phyloP scores from a whole-genome alignment of 2,888 invertebrate species.

The Xiphydria camelus region DNA sequence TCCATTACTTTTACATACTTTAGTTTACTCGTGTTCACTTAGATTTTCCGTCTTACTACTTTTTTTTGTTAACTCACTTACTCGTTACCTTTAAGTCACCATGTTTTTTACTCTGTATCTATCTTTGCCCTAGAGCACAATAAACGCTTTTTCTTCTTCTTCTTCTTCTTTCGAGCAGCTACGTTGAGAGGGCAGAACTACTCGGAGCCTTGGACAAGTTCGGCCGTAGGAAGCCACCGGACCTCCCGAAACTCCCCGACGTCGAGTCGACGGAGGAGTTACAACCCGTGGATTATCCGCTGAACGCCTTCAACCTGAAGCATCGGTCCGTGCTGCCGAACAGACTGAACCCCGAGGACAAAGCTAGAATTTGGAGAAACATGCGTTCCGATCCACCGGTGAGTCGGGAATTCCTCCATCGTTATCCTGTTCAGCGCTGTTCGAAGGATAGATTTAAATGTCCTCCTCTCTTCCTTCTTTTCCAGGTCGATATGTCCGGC shows the following conservation, averaged over 20 bases:
- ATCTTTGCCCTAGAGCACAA: too few relatives aligned
- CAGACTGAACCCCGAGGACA: conserved; percentile 27
- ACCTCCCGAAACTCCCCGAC: conserved; percentile 27
- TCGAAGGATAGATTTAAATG: not conserved
- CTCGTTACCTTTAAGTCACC: too few relatives aligned
- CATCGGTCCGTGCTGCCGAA: conserved; percentile 24
- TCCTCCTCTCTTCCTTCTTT: not conserved
- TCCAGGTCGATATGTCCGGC: conserved; percentile 22
- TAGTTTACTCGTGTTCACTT: too few relatives aligned
- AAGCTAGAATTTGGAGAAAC: conserved; percentile 40
- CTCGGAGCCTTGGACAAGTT: conserved; percentile 30
- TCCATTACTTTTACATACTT: too few relatives aligned
- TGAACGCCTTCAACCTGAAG: conserved; percentile 32
- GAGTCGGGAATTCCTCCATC: conserved; percentile 8
- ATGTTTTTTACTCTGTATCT: too few relatives aligned
- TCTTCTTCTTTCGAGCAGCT: too few relatives aligned
- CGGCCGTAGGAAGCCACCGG: conserved; percentile 25
- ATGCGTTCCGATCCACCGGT: conserved; percentile 33
- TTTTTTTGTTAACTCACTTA: too few relatives aligned
- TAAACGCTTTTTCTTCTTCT: too few relatives aligned
- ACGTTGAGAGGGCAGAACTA: conserved; percentile 27
- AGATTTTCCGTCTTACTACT: too few relatives aligned
- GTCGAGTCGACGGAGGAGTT: conserved; percentile 28
- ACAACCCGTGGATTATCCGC: conserved; percentile 16
- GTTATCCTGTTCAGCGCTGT: not conserved